phyloP scores from a whole-genome alignment of 2,888 invertebrate genomes.

The Heliconius charithonia region DNA sequence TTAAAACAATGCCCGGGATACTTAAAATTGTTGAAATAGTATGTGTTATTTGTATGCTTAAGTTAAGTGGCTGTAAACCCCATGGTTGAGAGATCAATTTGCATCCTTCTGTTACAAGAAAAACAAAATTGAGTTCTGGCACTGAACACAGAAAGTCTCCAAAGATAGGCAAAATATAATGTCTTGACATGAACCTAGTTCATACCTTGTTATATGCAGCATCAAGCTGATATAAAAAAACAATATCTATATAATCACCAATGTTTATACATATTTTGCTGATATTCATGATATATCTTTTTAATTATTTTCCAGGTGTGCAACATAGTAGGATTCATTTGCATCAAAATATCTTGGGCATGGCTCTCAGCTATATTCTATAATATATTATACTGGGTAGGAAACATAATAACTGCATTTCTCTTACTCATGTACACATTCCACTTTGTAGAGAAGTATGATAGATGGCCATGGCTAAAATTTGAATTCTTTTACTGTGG shows the following conservation, averaged over 20 bases:
- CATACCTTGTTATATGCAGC: too few relatives aligned
- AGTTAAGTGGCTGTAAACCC: neutral
- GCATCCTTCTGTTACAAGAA: too few relatives aligned
- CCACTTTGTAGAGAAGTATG: slow-evolving; percentile 92
- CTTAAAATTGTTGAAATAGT: slow-evolving; percentile 90
- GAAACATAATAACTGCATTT: slow-evolving; percentile 90
- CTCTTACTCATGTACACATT: slow-evolving; percentile 90
- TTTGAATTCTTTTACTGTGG: slow-evolving; percentile 90
- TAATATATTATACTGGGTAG: slow-evolving; percentile 90
- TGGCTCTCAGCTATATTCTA: slow-evolving; percentile 88
- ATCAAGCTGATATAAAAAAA: too few relatives aligned
- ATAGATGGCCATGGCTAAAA: slow-evolving; percentile 92
- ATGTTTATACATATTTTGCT: too few relatives aligned
- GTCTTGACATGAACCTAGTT: too few relatives aligned
- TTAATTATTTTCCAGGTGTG: slow-evolving; percentile 78
- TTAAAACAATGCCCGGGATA: slow-evolving; percentile 88
- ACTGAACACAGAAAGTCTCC: too few relatives aligned
- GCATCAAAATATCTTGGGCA: slow-evolving; percentile 86
- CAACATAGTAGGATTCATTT: slow-evolving; percentile 91
- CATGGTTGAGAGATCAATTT: too few relatives aligned
- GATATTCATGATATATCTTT: neutral
- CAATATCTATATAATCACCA: too few relatives aligned
- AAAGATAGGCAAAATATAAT: too few relatives aligned
- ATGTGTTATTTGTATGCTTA: neutral
- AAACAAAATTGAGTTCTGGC: too few relatives aligned